Conservation (phyloP, 2,797 vertebrate genomes). For the Enteromius afrohamiltoni region DNA sequence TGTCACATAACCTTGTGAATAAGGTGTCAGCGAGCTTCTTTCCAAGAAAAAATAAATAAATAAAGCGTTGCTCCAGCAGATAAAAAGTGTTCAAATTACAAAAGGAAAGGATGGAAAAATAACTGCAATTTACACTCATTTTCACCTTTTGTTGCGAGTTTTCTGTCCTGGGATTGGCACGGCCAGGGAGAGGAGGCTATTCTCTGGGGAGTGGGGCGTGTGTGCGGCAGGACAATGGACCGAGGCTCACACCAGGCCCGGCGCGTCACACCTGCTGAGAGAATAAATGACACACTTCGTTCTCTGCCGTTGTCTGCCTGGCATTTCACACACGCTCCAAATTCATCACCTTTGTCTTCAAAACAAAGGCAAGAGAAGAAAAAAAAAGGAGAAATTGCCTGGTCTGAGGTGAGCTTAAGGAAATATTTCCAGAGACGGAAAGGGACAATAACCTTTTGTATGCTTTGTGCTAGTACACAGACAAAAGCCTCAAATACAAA, state of each 20-base stretch:
- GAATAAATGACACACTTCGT: slow-evolving; percentile 84
- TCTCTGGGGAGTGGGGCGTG: slow-evolving; percentile 57
- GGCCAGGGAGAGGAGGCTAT: slow-evolving; percentile 56
- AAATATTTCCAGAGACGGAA: slow-evolving; percentile 61
- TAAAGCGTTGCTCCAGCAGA: slow-evolving; percentile 59
- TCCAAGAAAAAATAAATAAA: slow-evolving; percentile 40
- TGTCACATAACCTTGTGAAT: slow-evolving; percentile 57
- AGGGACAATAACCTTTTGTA: slow-evolving; percentile 71
- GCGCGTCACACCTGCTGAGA: slow-evolving; percentile 79
- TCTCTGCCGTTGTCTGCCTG: slow-evolving; percentile 68
- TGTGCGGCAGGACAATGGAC: slow-evolving; percentile 77
- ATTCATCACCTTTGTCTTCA: slow-evolving; percentile 66
- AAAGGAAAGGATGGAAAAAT: slow-evolving; percentile 73
- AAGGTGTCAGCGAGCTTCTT: slow-evolving; percentile 49
- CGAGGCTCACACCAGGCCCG: slow-evolving; percentile 70
- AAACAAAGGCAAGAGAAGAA: slow-evolving; percentile 57
- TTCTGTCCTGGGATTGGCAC: slow-evolving; percentile 63
- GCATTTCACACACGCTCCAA: slow-evolving; percentile 63
- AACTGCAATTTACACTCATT: slow-evolving; percentile 87
- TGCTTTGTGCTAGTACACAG: slow-evolving; percentile 54
- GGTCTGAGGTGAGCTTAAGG: slow-evolving; percentile 59
- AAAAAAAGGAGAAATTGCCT: slow-evolving; percentile 61
- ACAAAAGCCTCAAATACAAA: slow-evolving; percentile 56
- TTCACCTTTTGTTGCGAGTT: slow-evolving; percentile 84
- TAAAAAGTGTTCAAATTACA: slow-evolving; percentile 66